phyloP scores from a whole-genome alignment of 2,888 invertebrate species.

The Plagiodera versicolora region DNA sequence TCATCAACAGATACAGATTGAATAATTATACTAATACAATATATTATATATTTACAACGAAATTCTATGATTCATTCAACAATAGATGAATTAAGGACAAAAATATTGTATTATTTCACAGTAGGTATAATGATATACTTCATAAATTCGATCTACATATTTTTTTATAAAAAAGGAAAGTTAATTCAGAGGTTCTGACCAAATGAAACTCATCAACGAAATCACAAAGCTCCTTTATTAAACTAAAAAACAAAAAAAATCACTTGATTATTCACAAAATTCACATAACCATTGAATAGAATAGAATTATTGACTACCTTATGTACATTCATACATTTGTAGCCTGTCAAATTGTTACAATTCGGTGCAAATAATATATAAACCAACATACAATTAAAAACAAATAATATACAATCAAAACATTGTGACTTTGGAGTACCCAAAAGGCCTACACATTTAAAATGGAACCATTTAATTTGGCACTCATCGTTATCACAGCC shows the following conservation, averaged over 20 bases:
- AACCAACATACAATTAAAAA: too few relatives aligned
- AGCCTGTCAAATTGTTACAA: too few relatives aligned
- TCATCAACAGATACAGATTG: neutral
- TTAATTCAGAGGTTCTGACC: too few relatives aligned
- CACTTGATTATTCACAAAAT: slow-evolving; percentile 40
- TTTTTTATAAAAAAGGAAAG: neutral
- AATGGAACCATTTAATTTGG: slow-evolving; percentile 93
- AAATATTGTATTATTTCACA: neutral
- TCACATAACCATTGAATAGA: slow-evolving; percentile 17
- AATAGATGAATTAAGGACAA: neutral
- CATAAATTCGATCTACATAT: neutral
- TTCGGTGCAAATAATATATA: too few relatives aligned
- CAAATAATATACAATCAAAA: too few relatives aligned
- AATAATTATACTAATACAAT: neutral
- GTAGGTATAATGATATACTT: neutral
- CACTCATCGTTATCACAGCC: slow-evolving; percentile 83
- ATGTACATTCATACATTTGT: too few relatives aligned
- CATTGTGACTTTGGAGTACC: slow-evolving; percentile 9
- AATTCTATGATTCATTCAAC: neutral
- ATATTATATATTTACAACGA: neutral
- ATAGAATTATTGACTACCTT: too few relatives aligned
- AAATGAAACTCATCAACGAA: too few relatives aligned
- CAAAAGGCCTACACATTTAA: slow-evolving; percentile 78
- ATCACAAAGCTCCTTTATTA: too few relatives aligned
- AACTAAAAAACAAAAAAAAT: too few relatives aligned